Conservation (phyloP, 2,888 invertebrate genomes). For the Vesta saturnalis region DNA sequence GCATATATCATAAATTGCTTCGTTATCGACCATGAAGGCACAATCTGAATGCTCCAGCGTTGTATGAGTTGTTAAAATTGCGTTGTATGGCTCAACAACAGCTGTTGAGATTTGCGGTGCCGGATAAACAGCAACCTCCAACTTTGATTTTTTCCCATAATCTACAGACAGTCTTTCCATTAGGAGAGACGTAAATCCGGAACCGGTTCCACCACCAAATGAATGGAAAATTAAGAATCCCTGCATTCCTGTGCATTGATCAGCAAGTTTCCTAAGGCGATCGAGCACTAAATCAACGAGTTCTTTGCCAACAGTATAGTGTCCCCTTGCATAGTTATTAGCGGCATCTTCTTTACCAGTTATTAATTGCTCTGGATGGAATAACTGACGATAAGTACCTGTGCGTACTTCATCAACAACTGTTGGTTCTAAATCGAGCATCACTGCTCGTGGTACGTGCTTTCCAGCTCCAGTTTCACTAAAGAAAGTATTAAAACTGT, state of each 20-base stretch:
- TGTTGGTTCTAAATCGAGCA: constrained; percentile 76
- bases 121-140: constrained; percentile 68
- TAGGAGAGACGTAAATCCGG: constrained; percentile 89
- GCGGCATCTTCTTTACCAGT: constrained; percentile 88
- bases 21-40: constrained; percentile 67
- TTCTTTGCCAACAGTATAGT: constrained; percentile 81
- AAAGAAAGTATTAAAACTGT: constrained; percentile 3
- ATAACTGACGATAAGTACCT: constrained; percentile 84
- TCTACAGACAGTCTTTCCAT: constrained; percentile 93
- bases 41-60: constrained; percentile 70
- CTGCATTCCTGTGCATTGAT: constrained; percentile 78
- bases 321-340: constrained; percentile 85
- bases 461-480: not conserved
- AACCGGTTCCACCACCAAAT: constrained; percentile 90
- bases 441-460: constrained; percentile 66
- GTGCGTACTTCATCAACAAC: constrained; percentile 67
- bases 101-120: constrained; percentile 68
- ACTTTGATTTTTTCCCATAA: constrained; percentile 93
- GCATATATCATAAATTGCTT: constrained; percentile 66
- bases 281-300: constrained; percentile 74
- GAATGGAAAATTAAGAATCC: constrained; percentile 95
- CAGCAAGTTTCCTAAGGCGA: constrained; percentile 74
- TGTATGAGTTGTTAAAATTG: constrained; percentile 67
- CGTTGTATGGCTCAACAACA: constrained; percentile 61
- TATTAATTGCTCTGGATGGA: constrained; percentile 92